phyloP scores from a whole-genome alignment of 2,888 invertebrate species.

The Palloptera scutellata region DNA sequence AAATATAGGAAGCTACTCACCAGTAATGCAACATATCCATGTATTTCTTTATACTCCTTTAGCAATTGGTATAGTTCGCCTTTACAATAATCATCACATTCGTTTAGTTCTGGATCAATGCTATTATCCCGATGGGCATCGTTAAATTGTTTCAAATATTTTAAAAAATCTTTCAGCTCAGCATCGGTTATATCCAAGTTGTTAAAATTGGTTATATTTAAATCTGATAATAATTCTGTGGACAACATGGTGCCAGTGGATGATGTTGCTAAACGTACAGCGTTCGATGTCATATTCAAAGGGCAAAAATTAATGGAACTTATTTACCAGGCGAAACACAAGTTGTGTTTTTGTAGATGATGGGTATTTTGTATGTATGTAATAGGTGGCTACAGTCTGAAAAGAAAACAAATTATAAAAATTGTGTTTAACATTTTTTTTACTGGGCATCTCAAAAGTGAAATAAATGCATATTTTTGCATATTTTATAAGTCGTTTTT shows the following conservation, averaged over 20 bases:
- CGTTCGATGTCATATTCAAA: constrained; percentile 14
- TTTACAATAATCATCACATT: constrained; percentile 68
- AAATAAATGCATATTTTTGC: too few relatives aligned
- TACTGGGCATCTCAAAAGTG: too few relatives aligned
- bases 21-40: constrained; percentile 83
- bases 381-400: too few relatives aligned
- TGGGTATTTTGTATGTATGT: not conserved
- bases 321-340: constrained; percentile 22
- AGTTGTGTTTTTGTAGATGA: constrained; percentile 12
- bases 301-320: not conserved
- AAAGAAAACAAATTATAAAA: too few relatives aligned
- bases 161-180: constrained; percentile 53
- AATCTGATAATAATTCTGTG: constrained; percentile 4
- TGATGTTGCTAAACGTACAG: constrained; percentile 2
- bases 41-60: constrained; percentile 73
- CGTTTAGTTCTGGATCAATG: constrained; percentile 34
- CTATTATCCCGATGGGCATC: constrained; percentile 26
- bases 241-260: constrained; percentile 16
- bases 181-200: constrained; percentile 45
- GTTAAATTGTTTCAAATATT: constrained; percentile 45
- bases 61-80: constrained; percentile 70
- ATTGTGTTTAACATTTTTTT: too few relatives aligned
- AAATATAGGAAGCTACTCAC: constrained; percentile 67
- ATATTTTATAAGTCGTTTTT: too few relatives aligned
- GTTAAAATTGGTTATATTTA: constrained; percentile 20